Evolutionary conservation across 2,113 vertebrate species (phyloP), one percentile per base, ranked within the genome.

Genomic region (Heptranchias perlo): DNA sequence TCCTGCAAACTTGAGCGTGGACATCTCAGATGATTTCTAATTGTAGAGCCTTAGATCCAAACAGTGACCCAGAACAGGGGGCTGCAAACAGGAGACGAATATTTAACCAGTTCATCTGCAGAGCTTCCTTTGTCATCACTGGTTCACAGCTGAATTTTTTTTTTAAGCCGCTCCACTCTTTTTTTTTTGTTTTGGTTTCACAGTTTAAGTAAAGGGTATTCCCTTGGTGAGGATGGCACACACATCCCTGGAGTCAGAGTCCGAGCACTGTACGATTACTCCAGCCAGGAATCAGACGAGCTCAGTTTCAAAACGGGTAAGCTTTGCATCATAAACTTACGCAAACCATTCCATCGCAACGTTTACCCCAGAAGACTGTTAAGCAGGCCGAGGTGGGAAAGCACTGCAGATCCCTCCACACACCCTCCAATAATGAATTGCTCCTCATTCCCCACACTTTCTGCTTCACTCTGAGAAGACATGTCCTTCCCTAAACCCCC

Each of bases 281-380:
- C 87, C 35, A 96, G 97, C 28, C 97, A 97, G 96, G 97, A 97
- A 49, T 91, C 96, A 8, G 97, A 97, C 54, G 97, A 97, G 84
- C 97, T 97, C 52, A 97, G 96, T 94, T 97, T 97, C 78, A 96
- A 96, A n/a, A 96, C 97, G 96, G 97, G 97, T 97, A 96, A 95
- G 93, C 64, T 49, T 21, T 93, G 14, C 28, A 58, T 91, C 87
- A 7, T 62, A n/a, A 93, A 23, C 18, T 39, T 93, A 14, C 4
- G 54, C 87, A 28, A 44, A 52, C 54, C 11, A 0, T 23, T 44
- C 82, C 18, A 18, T 21, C 84, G 28, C 8, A 8, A 86, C 7
- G 44, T 52, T 87, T 28, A 25, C 28, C 47, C 47, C 31, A 52
- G 8, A 25, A 25, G n/a, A 10, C 31, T 5, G 35, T 31, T 2